Evolutionary conservation across 2,797 vertebrate species (phyloP), one percentile per base, ranked within the genome.

Genomic region (Adelosebastes latens): DNA sequence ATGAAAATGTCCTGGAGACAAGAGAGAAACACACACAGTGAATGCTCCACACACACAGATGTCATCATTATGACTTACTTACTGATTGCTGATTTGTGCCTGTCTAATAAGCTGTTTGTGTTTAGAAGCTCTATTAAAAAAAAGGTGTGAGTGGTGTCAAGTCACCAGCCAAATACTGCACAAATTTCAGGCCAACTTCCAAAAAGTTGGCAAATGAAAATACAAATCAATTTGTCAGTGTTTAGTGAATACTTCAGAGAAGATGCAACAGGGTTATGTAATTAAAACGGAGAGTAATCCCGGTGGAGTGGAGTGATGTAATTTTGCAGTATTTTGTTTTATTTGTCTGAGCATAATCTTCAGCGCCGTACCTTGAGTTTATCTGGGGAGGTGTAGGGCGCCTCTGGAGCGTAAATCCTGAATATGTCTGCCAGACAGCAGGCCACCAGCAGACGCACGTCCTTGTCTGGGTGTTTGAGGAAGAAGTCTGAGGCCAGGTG

Each of bases 401-500:
- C 98, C 92, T 99, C 98, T 3, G 98, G 98, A 64, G 98, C 98
- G 76, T 99, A 99, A 93, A 99, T 99, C 80, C 98, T 96, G 90
- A 99, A 99, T 93, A 99, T 99, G 94, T 99, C 98, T 10, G 98
- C 98, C 75, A 99, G 96, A 91, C 98, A 99, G 92, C 98, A 99
- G 3, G 98, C 98, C 80, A 99, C 98, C 77, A 99, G 94, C 76
- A 99, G 96, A 46, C 98, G 97, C 18, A 99, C 98, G 75, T 99
- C 98, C 93, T 99, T 99, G 93, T 99, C 98, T 3, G 98, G 98
- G 88, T 99, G 98, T 84, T 99, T 99, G 84, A 99, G 97, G 84
- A 99, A 99, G 94, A 99, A 99, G 88, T 99, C 98, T n/a, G 98
- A 99, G 81, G 98, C 98, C 87, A 99, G 96, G 88, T 99, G 98